Percentiles rank a stretch among this genome's conserved stretches.
Conservation (phyloP, 2,888 invertebrate species). For the Hydrotaea diabolus region DNA sequence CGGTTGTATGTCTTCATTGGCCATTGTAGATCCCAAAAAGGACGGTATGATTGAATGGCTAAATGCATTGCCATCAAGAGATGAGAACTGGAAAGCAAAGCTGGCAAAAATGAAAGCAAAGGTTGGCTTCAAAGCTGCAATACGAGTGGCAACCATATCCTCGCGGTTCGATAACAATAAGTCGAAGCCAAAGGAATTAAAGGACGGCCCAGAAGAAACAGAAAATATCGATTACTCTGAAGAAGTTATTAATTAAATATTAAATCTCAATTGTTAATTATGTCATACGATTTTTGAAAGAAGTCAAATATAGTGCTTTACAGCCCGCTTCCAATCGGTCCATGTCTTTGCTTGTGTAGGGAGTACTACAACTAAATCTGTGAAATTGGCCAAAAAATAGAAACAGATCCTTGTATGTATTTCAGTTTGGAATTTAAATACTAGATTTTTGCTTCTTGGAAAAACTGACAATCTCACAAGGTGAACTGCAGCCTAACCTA, state of each 20-base stretch:
- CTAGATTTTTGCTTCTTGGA: too few species aligned
- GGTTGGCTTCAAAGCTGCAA: slow-evolving; percentile 86
- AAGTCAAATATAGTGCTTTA: too few species aligned
- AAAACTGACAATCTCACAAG: too few species aligned
- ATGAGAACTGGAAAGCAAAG: slow-evolving; percentile 86
- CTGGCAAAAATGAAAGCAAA: slow-evolving; percentile 84
- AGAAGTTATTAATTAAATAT: neutral
- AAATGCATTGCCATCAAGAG: slow-evolving; percentile 86
- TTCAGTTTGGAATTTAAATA: too few species aligned
- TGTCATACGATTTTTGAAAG: neutral
- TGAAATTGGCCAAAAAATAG: too few species aligned
- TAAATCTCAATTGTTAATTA: slow-evolving; percentile 1
- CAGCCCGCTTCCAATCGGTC: too few species aligned
- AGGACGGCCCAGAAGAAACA: slow-evolving; percentile 70
- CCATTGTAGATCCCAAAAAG: slow-evolving; percentile 87
- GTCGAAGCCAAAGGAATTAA: slow-evolving; percentile 69
- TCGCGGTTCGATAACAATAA: slow-evolving; percentile 75
- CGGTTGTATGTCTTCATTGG: slow-evolving; percentile 95
- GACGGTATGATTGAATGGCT: slow-evolving; percentile 85
- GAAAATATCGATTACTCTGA: slow-evolving; percentile 57
- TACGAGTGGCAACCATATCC: slow-evolving; percentile 83
- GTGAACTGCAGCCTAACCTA: too few species aligned
- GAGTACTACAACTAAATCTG: too few species aligned
- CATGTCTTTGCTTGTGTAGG: too few species aligned
- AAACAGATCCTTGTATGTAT: too few species aligned